These are phyloP conservation scores for Chrysina gloriosa DNA, from an alignment of 2,888 invertebrate species.

Conservation along the genomic window DNA sequence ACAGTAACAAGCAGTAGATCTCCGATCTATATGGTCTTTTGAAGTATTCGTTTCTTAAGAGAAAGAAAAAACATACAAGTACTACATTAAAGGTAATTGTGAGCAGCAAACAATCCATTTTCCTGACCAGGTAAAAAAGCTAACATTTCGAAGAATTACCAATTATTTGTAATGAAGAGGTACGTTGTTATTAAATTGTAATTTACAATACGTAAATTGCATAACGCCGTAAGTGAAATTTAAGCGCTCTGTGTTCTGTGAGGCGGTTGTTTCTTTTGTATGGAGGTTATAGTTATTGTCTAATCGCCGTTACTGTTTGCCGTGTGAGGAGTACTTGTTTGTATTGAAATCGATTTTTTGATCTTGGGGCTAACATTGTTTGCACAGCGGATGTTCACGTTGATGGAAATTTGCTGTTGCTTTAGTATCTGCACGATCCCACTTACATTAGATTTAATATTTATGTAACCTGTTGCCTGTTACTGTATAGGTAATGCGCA, in stretches of 20 bases:
- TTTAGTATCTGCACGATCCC: conserved; percentile 7
- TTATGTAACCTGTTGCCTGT: conserved; percentile 19
- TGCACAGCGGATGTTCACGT: conserved; percentile 19
- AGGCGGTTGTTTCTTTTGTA: conserved; percentile 6
- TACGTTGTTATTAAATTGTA: conserved; percentile 33
- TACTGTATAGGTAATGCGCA: conserved; percentile 1
- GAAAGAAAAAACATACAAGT: conserved; percentile 4
- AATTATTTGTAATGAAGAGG: conserved; percentile 35
- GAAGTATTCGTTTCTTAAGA: neutral
- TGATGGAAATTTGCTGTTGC: conserved; percentile 16
- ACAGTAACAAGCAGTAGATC: neutral
- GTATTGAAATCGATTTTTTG: conserved; percentile 5
- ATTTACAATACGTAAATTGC: conserved; percentile 28
- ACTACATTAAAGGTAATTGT: conserved; percentile 28
- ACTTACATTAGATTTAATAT: conserved; percentile 5
- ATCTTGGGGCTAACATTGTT: conserved; percentile 13
- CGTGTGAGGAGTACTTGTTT: conserved; percentile 26
- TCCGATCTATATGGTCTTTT: neutral
- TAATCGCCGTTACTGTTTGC: conserved; percentile 29
- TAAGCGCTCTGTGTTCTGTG: conserved; percentile 13
- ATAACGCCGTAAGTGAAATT: conserved; percentile 26
- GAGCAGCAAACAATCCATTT: conserved; percentile 20
- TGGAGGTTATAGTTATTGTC: conserved; percentile 12
- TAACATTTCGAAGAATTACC: conserved; percentile 30
- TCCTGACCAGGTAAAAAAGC: neutral